Percentiles rank a stretch among this genome's conserved stretches.
These are phyloP conservation scores for Pseudorhombus dupliciocellatus DNA, from an alignment of 2,113 vertebrate genomes.

Conservation along the genomic window DNA sequence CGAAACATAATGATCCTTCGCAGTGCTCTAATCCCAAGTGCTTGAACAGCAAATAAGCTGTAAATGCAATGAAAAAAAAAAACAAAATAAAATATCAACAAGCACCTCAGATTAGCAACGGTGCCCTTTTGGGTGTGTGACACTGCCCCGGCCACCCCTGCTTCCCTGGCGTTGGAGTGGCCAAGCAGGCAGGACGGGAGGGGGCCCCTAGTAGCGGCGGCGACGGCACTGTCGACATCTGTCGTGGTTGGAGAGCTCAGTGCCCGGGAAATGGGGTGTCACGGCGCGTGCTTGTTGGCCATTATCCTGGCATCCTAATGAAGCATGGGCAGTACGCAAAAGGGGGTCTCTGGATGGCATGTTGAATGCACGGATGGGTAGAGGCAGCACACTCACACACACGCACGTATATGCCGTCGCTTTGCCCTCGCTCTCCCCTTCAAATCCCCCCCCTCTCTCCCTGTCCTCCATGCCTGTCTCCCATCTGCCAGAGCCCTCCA, in stretches of 20 bases:
- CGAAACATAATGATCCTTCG: constrained; percentile 59
- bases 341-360: constrained; percentile 95
- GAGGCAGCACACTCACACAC: constrained; percentile 84
- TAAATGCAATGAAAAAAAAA: constrained; percentile 56
- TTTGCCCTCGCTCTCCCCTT: constrained; percentile 35
- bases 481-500: constrained; percentile 92
- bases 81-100: constrained; percentile 12
- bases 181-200: constrained; percentile 88
- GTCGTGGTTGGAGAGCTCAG: constrained; percentile 98
- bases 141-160: constrained; percentile 27
- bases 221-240: constrained; percentile 94
- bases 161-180: constrained; percentile 54
- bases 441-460: constrained; percentile 35
- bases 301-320: constrained; percentile 99
- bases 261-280: constrained; percentile 99
- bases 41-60: constrained; percentile 55
- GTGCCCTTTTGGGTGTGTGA: constrained; percentile 24
- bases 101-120: constrained; percentile 44
- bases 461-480: constrained; percentile 84
- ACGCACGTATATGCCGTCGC: constrained; percentile 41
- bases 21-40: constrained; percentile 53
- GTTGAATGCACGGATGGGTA: constrained; percentile 95
- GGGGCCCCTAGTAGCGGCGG: constrained; percentile 82
- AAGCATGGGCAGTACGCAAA: constrained; percentile 94
- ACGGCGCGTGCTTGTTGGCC: constrained; percentile 97